Evolutionary conservation across 2,797 vertebrate species (phyloP), one percentile per base, ranked within the genome.

Genomic region (Trachurus trachurus): DNA sequence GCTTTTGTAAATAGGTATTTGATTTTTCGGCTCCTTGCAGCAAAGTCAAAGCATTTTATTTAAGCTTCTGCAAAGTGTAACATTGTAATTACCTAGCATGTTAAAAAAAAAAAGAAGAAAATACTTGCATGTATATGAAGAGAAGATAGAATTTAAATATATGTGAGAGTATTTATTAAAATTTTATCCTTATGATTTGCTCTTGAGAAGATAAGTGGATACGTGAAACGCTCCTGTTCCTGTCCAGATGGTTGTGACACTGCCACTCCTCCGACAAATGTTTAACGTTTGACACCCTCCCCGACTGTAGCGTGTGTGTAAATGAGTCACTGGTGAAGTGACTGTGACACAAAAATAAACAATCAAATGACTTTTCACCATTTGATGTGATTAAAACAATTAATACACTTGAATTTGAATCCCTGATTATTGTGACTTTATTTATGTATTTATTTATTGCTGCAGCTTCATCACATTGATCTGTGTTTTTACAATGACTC

Each of bases 81-180:
- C 86, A 92, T 93, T 93, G 92, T 93, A 87, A 91, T 91, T 91
- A 85, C 90, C 83, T 74, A 94, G 97, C 97, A 98, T 96, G 97
- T 93, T 92, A 92, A 85, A 93, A 69, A 58, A 34, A 34, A 34
- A 6, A 6, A 34, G 6, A 34, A 34, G 31, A 34, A 34, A 34
- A 34, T 3, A 69, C 83, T 17, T 94, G 93, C 94, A 94, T 92
- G 89, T 77, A 92, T 93, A 87, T 87, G 37, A 81, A 90, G 72
- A 88, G 37, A 81, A 90, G 72, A 88, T 71, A 17, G 76, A 72
- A 62, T 81, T 60, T 66, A 78, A 78, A 78, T 26, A 79, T 59
- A 66, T 19, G 84, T 75, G 80, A 54, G 77, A 86, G 77, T 88
- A 85, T 92, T 86, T 91, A 88, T 88, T 76, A 83, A 83, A 17